Evolutionary conservation across 2,113 vertebrate species (phyloP), one percentile per base, ranked within the genome.

Genomic region (Cairina moschata): DNA sequence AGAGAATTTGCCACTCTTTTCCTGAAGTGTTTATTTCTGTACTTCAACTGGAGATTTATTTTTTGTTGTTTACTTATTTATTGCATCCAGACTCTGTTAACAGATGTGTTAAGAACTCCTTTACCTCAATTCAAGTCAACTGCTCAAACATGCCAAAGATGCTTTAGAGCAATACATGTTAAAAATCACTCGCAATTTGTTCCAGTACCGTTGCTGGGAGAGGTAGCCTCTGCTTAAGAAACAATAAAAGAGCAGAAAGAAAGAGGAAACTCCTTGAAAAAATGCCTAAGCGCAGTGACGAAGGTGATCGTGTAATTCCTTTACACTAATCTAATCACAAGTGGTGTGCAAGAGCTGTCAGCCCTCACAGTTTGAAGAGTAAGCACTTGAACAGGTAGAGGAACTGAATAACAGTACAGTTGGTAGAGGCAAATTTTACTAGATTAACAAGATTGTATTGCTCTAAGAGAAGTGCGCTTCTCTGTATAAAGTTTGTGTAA

Each of bases 161-260:
- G 34, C 44, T 66, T 73, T 17, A 82, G 62, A 5, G 2, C 23
- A 28, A 1, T 11, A 1, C 8, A 9, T 2, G 1, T 67, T 78
- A 75, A n/a, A 36, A 67, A 13, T 40, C n/a, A 5, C 20, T 63
- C 0, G 0, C 38, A 29, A 48, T 79, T 34, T 12, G 2, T n/a
- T 83, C 12, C 31, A n/a, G n/a, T 55, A 34, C 13, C 8, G 31
- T 59, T 46, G 2, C 13, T 63, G 46, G n/a, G 72, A 88, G 54
- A 36, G 25, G 48, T 44, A 38, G 29, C 8, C 8, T 88, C 23
- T 66, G 0, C 28, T 36, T 72, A 26, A 83, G 8, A 81, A 48
- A 8, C 50, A 36, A 42, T 36, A 20, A 32, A 7, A 0, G 5
- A 69, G 11, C 23, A 38, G 38, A 34, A 8, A 66, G 29, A 86